phyloP scores from a whole-genome alignment of 1,140 invertebrate species.

The Drosophila chauvacae region DNA sequence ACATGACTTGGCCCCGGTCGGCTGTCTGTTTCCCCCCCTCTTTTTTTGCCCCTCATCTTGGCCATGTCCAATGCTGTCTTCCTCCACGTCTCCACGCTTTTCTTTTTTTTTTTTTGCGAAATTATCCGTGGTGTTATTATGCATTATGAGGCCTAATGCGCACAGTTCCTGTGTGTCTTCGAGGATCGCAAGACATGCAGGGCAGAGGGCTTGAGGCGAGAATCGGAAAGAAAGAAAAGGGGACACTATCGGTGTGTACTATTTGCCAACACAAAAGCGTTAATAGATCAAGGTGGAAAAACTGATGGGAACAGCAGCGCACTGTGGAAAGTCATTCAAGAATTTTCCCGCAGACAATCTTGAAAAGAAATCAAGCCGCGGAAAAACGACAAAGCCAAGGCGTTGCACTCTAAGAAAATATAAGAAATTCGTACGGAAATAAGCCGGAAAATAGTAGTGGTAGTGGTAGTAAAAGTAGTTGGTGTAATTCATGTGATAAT shows the following conservation, averaged over 20 bases:
- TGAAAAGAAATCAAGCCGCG: conserved; percentile 2
- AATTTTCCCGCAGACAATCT: conserved; percentile 16
- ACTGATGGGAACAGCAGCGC: conserved; percentile 6
- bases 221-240: not conserved
- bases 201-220: not conserved
- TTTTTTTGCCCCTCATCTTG: conserved; percentile 2
- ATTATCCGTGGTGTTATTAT: conserved; percentile 77
- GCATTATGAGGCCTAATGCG: conserved; percentile 75
- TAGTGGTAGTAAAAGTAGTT: no score
- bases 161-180: conserved; percentile 68
- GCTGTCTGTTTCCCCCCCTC: not conserved
- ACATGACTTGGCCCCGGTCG: conserved; percentile 15
- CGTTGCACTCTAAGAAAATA: conserved; percentile 12
- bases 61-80: conserved; percentile 56
- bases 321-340: conserved; percentile 38
- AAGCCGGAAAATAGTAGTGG: not conserved
- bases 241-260: conserved; percentile 3
- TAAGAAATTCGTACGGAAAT: not conserved
- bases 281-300: conserved; percentile 23
- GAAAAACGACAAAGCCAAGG: not conserved
- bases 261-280: conserved; percentile 31
- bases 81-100: conserved; percentile 8
- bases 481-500: not conserved
- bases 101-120: conserved; percentile 59
- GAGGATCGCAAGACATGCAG: conserved; percentile 11